A percentile compares a stretch with the other conserved stretches of the same genome.
Evolutionary conservation across 2,113 vertebrate species (phyloP).

Genomic region (Meles meles): DNA sequence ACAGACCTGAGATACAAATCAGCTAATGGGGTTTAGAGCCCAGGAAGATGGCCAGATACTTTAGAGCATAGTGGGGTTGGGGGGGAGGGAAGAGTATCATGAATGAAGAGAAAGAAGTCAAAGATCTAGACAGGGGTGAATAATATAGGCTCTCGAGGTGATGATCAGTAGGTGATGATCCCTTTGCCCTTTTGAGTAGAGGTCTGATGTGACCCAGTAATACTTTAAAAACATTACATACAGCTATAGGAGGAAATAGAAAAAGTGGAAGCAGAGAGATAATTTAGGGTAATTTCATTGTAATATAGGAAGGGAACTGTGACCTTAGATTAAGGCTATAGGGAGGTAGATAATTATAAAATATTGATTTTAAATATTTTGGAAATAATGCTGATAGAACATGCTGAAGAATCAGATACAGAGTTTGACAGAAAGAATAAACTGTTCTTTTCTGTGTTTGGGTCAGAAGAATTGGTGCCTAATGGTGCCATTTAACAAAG

Average conservation of each 20-base stretch:
- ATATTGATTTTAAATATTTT: neutral
- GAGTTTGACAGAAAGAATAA: neutral
- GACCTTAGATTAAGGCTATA: neutral
- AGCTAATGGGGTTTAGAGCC: neutral
- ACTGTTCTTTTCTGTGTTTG: neutral
- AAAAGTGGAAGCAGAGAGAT: neutral
- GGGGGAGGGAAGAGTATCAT: neutral
- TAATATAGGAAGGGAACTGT: neutral
- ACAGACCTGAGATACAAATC: neutral
- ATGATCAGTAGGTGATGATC: neutral
- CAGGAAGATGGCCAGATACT: neutral
- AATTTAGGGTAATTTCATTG: neutral
- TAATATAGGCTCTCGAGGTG: neutral
- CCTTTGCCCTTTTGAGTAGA: neutral
- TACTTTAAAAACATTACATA: neutral
- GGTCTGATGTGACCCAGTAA: neutral
- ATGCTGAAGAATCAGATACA: neutral
- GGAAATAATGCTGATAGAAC: neutral
- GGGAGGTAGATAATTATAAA: neutral
- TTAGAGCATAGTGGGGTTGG: fast-evolving
- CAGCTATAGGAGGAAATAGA: neutral
- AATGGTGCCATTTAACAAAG: neutral
- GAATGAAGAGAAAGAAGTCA: neutral
- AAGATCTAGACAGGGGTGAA: neutral
- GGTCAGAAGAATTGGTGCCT: neutral